Percentiles rank a stretch among this genome's conserved stretches.
phyloP scores from a whole-genome alignment of 2,797 vertebrate species.

The Ataeniobius toweri region DNA sequence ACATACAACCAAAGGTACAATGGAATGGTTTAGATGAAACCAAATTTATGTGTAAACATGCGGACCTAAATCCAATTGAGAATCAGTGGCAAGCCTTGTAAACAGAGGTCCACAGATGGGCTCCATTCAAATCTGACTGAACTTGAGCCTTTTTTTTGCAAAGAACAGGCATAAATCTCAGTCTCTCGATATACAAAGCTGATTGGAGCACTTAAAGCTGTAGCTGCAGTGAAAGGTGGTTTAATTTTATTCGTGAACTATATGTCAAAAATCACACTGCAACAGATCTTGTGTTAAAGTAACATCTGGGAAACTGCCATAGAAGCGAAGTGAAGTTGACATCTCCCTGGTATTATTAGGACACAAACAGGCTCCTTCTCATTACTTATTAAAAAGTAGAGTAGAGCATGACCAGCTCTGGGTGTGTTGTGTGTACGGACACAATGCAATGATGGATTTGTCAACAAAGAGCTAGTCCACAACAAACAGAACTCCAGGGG shows the following conservation, averaged over 20 bases:
- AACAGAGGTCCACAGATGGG: background rate
- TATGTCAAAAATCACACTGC: background rate
- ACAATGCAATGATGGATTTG: conserved; percentile 10
- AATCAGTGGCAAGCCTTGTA: background rate
- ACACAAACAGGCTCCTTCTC: background rate
- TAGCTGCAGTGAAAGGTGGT: background rate
- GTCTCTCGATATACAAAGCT: background rate
- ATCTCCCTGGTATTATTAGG: background rate
- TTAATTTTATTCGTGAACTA: background rate
- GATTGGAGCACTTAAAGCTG: too few species aligned
- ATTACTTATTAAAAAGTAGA: background rate
- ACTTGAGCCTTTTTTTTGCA: background rate
- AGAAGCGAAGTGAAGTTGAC: background rate
- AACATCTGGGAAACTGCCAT: background rate
- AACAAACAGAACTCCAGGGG: conserved; percentile 21
- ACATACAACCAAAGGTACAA: background rate
- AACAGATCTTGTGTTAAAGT: background rate
- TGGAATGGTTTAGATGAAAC: background rate
- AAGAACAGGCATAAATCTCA: background rate
- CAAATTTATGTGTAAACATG: background rate
- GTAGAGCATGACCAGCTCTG: background rate
- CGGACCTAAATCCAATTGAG: background rate
- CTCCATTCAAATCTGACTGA: background rate
- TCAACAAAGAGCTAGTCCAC: conserved; percentile 56
- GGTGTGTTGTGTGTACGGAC: conserved; percentile 47